Conservation (phyloP, 2,888 invertebrate genomes). For the Caenorhabditis angaria region DNA sequence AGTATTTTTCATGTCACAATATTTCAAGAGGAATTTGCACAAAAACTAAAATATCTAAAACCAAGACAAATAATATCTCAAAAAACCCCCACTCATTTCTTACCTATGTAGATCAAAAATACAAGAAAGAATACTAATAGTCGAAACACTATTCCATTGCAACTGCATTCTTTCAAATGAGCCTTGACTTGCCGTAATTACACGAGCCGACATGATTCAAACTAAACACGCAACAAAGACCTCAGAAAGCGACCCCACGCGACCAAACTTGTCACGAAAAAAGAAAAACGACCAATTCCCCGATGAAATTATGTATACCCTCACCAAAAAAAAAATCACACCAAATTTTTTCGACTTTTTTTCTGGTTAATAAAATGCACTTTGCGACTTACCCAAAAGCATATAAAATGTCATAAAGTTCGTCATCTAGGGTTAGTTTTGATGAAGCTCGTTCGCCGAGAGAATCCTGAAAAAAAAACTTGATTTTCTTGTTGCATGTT, state of each 20-base stretch:
- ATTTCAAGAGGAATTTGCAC: too few relatives aligned
- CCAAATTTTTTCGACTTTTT: slow-evolving; percentile 8
- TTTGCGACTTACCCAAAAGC: slow-evolving; percentile 61
- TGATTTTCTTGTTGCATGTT: too few relatives aligned
- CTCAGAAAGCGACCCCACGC: background rate
- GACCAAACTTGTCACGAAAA: background rate
- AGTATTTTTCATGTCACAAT: too few relatives aligned
- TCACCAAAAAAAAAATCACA: background rate
- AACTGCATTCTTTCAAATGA: background rate
- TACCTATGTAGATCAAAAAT: slow-evolving; percentile 16
- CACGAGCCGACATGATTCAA: background rate
- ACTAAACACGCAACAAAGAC: background rate
- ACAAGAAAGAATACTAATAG: slow-evolving; percentile 12
- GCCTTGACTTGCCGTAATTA: background rate
- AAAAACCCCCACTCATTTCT: too few relatives aligned
- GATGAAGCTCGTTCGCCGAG: slow-evolving; percentile 58
- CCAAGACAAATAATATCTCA: too few relatives aligned
- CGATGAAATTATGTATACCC: background rate
- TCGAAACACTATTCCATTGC: slow-evolving; percentile 6
- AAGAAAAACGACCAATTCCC: background rate
- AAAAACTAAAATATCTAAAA: too few relatives aligned
- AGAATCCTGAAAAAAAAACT: slow-evolving; percentile 39
- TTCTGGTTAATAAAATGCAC: background rate
- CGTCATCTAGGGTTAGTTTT: slow-evolving; percentile 69
- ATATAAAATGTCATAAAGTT: slow-evolving; percentile 68